These are phyloP conservation scores for Corythoichthys intestinalis DNA, from an alignment of 2,113 vertebrate genomes.

Conservation along the genomic window DNA sequence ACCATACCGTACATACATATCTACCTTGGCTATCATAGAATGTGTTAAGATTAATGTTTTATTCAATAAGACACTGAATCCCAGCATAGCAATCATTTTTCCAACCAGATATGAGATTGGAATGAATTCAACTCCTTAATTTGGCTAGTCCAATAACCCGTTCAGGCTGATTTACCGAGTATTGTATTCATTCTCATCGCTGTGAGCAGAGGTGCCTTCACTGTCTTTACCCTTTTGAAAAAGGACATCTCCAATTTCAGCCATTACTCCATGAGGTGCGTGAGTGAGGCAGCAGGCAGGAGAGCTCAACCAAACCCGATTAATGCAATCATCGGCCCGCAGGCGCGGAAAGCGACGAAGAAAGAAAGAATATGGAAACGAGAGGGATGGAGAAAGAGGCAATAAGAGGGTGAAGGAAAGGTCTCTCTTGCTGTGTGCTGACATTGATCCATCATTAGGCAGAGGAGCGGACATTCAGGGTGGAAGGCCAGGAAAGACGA, in stretches of 20 bases:
- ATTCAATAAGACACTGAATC: not conserved
- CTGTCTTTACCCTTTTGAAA: constrained; percentile 54
- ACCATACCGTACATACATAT: no score
- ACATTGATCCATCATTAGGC: constrained; percentile 72
- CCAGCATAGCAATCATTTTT: not conserved
- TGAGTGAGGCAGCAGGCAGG: constrained; percentile 46
- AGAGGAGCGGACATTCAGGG: constrained; percentile 23
- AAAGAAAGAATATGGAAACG: constrained; percentile 19
- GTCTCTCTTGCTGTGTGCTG: constrained; percentile 60
- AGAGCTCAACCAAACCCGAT: constrained; percentile 40
- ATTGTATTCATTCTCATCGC: constrained; percentile 28
- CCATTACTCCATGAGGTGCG: constrained; percentile 56
- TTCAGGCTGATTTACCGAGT: constrained; percentile 15
- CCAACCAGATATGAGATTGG: not conserved
- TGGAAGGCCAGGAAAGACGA: constrained; percentile 49
- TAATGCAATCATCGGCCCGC: constrained; percentile 61
- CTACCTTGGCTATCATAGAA: no score
- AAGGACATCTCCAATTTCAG: constrained; percentile 63
- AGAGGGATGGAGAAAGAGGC: constrained; percentile 22
- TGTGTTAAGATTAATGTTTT: no score
- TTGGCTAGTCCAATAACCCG: constrained; percentile 20
- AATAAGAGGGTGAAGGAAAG: constrained; percentile 35
- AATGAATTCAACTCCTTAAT: constrained; percentile 11
- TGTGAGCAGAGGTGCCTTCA: constrained; percentile 41
- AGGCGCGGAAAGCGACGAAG: constrained; percentile 36